Evolutionary conservation across 2,797 vertebrate genomes (phyloP), one percentile per base, ranked within the genome.

Genomic region (Buceros bicornis): DNA sequence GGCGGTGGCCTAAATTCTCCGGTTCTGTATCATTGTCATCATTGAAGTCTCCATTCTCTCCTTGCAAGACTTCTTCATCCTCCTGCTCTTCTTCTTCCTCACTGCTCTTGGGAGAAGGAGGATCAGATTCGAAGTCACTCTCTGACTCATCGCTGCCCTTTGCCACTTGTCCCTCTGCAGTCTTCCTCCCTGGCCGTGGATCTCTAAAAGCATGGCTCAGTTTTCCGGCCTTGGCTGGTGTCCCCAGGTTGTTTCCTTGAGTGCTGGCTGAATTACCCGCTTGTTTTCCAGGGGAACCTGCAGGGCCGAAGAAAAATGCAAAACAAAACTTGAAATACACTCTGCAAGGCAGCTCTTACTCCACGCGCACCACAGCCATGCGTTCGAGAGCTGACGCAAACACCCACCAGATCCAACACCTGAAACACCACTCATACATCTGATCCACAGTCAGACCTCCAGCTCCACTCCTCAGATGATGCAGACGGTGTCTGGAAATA

Each of bases 71-170:
- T 74, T 99, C 99, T 4, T 99, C 99, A 37, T 99, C 99, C 37
- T 99, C 99, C 18, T 95, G 98, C 15, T 98, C 98, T 26, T 99
- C 98, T 8, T 99, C 99, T 35, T 99, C 99, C 92, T 99, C 99
- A 2, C 99, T 99, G 97, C 99, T 99, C 96, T 99, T 99, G 0
- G 99, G 99, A 33, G 99, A 99, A 24, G 99, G 99, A 16, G 99
- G 99, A 82, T 99, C 99, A 0, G 99, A 99, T 83, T 99, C 99
- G 40, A 99, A 99, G 93, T 99, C 99, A 43, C 99, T 99, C 93
- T 99, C 99, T 0, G 99, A 99, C 40, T 99, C 99, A 3, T 99
- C 98, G 0, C 97, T 97, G 5, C 97, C 87, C 96, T 97, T 98
- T 11, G 95, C 95, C 82, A 72, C 4, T 1, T 93, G 97, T 51